Evolutionary conservation across 2,888 invertebrate genomes (phyloP).

Genomic region (Rhagonycha lutea): DNA sequence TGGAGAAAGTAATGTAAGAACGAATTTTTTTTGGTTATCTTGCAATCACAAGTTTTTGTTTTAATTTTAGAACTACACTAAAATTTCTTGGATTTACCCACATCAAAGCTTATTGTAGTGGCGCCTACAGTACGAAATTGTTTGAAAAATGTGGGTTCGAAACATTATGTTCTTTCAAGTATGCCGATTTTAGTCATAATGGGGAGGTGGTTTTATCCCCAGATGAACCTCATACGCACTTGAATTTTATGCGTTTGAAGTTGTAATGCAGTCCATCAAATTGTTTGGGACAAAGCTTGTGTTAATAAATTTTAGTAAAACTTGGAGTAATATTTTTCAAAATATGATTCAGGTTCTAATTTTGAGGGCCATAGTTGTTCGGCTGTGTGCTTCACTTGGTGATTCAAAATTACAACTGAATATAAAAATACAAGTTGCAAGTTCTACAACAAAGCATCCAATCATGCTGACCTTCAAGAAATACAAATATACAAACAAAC

Average conservation of each 20-base stretch:
- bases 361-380: no score
- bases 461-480: no score
- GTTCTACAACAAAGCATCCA: no score
- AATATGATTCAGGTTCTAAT: no score
- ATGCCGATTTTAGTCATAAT: conserved; percentile 66
- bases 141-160: conserved; percentile 73
- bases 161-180: conserved; percentile 66
- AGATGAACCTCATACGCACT: conserved; percentile 53
- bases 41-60: neutral
- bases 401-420: no score
- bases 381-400: no score
- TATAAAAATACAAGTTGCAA: no score
- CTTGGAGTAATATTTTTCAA: no score
- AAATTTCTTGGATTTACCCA: conserved; percentile 60
- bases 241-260: conserved; percentile 39
- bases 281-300: neutral
- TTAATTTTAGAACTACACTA: conserved; percentile 59
- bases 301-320: no score
- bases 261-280: neutral
- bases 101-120: conserved; percentile 74
- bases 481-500: no score
- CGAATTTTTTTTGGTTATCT: neutral
- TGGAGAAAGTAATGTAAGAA: conserved; percentile 43
- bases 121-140: conserved; percentile 74
- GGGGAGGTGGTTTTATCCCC: conserved; percentile 69